Conservation (phyloP, 2,797 vertebrate species). For the Malurus splendens region DNA sequence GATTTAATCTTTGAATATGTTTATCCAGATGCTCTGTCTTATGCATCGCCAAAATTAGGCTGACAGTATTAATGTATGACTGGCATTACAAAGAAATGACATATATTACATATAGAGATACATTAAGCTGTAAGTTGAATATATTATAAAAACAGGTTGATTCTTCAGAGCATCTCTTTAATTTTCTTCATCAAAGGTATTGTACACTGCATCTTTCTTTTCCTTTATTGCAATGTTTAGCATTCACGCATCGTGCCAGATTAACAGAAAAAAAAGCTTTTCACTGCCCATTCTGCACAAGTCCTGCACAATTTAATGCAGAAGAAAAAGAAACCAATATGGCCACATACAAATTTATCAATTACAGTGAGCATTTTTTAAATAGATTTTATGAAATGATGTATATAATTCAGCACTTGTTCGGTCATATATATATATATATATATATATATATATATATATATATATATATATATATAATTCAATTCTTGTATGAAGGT, state of each 20-base stretch:
- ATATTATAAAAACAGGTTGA: not conserved
- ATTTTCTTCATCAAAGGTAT: not conserved
- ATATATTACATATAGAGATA: not conserved
- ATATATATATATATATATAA: not conserved
- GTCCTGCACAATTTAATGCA: not conserved
- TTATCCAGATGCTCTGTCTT: not conserved
- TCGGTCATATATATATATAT: too few relatives aligned
- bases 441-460: not conserved
- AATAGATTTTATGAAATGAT: not conserved
- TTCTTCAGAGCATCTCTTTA: not conserved
- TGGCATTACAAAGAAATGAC: slow-evolving; percentile 1
- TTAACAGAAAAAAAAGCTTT: slow-evolving; percentile 18
- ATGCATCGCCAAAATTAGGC: slow-evolving; percentile 30
- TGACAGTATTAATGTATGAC: not conserved
- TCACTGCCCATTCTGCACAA: not conserved
- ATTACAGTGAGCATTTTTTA: not conserved
- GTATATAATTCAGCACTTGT: not conserved
- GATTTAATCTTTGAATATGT: slow-evolving; percentile 35
- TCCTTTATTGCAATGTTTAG: not conserved
- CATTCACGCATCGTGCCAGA: not conserved
- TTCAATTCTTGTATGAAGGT: not conserved
- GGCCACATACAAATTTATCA: not conserved
- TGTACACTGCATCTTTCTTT: rapidly evolving
- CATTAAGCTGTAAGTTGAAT: not conserved
- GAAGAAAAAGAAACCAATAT: not conserved